Evolutionary conservation across 1,140 invertebrate genomes (phyloP), one percentile per base, ranked within the genome.

Genomic region (Thaumetopoea pityocampa): DNA sequence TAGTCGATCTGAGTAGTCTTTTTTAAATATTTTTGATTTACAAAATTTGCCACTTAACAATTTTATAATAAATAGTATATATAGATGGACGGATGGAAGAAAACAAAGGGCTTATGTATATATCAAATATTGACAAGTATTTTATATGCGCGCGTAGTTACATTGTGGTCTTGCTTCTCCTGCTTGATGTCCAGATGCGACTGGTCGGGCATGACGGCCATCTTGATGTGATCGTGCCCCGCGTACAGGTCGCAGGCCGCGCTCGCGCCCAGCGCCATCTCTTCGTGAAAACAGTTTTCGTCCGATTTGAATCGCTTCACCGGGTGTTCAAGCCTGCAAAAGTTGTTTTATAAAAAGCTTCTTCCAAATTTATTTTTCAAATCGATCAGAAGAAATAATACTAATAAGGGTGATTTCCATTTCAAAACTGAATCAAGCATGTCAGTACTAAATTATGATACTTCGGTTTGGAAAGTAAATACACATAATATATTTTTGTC

Each of bases 231-330:
- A 41, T 87, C 85, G 59, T 89, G 89, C 20, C 88, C 85, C 16
- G 87, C 87, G 67, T 90, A 91, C 33, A 90, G 74, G 68, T 90
- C 89, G 35, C 73, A 59, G 24, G 33, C 57, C 33, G 47, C 17
- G 18, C 29, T 46, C 34, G 38, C 47, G 46, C 68, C 61, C 49
- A 76, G 51, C 49, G 67, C 71, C 52, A 70, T 41, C 48, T 77
- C 72, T 48, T 77, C 77, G 35, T 63, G 51, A 46, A 73, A 73
- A 15, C 33, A 40, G 20, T 55, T 69, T 37, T 74, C 66, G 41
- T 88, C 87, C 11, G 78, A 73, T 68, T 90, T 95, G 70, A 94
- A 93, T 57, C 91, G 90, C 76, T 96, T 97, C 17, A 96, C 93
- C 0, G 94, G 94, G 86, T 95, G 92, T 76, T 95, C 92, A 40